phyloP scores from a whole-genome alignment of 2,888 invertebrate species.

The Orthonychiurus folsomi region DNA sequence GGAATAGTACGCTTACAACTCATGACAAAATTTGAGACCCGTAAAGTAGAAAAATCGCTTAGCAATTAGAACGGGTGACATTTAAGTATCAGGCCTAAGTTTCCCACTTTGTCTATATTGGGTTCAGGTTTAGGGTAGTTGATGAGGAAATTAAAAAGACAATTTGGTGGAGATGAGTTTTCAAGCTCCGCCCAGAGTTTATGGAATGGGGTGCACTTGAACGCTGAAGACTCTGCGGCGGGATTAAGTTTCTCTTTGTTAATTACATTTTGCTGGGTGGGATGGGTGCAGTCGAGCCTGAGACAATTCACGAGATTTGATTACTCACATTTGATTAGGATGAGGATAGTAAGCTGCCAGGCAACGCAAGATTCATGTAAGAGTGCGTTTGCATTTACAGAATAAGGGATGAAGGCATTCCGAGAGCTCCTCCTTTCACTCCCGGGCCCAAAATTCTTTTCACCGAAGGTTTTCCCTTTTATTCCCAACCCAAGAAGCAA shows the following conservation, averaged over 20 bases:
- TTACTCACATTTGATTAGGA: background rate
- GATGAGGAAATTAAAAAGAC: background rate
- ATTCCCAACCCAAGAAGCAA: slow-evolving; percentile 1
- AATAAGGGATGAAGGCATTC: background rate
- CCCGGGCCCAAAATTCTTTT: background rate
- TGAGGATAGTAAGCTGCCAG: too few relatives aligned
- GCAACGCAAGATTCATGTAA: too few relatives aligned
- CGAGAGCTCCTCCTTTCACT: background rate
- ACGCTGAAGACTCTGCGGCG: too few relatives aligned
- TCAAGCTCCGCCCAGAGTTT: background rate
- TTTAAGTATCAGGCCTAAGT: too few relatives aligned
- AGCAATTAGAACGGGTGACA: too few relatives aligned
- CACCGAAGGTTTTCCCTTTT: too few relatives aligned
- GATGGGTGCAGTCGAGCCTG: background rate
- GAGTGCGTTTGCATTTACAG: background rate
- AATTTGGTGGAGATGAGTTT: background rate
- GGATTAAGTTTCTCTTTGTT: slow-evolving; percentile 1
- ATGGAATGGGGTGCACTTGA: background rate
- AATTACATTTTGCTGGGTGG: background rate
- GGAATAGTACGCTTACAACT: too few relatives aligned
- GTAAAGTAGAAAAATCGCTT: too few relatives aligned
- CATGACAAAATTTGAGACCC: too few relatives aligned
- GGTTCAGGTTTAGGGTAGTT: too few relatives aligned
- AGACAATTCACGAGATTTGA: background rate
- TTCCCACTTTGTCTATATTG: too few relatives aligned